These are phyloP conservation scores for Hapalemur alaotrensis DNA, from an alignment of 2,797 vertebrate species.

Conservation along the genomic window DNA sequence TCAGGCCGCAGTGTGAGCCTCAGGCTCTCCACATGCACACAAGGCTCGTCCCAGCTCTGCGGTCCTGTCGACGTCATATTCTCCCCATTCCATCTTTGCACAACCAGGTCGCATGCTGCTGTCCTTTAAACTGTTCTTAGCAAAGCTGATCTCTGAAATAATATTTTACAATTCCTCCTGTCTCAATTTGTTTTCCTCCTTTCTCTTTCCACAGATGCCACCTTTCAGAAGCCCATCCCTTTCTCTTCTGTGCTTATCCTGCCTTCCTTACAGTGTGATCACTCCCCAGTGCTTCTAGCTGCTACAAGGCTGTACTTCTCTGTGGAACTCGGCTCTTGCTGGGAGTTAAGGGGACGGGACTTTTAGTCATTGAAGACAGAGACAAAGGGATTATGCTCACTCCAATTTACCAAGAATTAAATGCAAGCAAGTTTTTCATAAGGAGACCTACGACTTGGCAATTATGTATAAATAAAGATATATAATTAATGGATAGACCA, in stretches of 20 bases:
- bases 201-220: background rate
- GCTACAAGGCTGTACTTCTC: background rate
- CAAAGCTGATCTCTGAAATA: background rate
- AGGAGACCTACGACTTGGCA: background rate
- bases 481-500: background rate
- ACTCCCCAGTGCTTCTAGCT: background rate
- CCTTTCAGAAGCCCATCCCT: background rate
- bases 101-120: rapidly evolving
- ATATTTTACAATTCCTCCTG: background rate
- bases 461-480: background rate
- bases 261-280: background rate
- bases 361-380: background rate
- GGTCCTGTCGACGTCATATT: rapidly evolving
- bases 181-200: background rate
- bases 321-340: background rate
- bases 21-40: rapidly evolving
- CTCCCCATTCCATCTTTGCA: background rate
- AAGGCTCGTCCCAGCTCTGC: no score
- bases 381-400: background rate
- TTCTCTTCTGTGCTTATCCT: background rate
- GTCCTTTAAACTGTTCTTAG: background rate
- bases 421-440: background rate
- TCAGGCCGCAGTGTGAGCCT: background rate
- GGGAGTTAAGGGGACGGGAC: background rate
- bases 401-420: constrained; percentile 1